phyloP scores from a whole-genome alignment of 2,113 vertebrate species.

The Hypanus sabinus region DNA sequence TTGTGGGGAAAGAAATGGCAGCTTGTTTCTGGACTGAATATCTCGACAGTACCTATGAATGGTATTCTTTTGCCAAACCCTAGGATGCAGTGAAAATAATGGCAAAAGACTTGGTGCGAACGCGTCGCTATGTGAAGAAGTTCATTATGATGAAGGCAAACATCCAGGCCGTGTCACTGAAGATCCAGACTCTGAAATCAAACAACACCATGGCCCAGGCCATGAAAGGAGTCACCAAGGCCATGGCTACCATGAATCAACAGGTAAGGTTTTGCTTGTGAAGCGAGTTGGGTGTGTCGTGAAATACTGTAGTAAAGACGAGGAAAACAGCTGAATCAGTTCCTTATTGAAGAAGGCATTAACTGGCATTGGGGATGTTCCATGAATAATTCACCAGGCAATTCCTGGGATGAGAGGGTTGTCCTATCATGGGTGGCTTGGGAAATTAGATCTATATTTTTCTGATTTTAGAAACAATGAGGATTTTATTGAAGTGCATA shows the following conservation, averaged over 20 bases:
- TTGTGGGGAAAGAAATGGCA: background rate
- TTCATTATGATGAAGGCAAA: conserved; percentile 93
- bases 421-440: too few species aligned
- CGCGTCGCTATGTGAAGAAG: conserved; percentile 81
- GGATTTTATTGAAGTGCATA: too few species aligned
- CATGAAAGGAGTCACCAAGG: conserved; percentile 92
- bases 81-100: conserved; percentile 81
- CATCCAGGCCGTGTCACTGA: conserved; percentile 88
- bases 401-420: too few species aligned
- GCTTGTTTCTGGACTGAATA: background rate
- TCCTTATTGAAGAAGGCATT: too few species aligned
- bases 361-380: too few species aligned
- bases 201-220: conserved; percentile 95
- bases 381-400: too few species aligned
- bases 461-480: too few species aligned
- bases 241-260: conserved; percentile 94
- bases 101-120: conserved; percentile 89
- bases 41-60: background rate
- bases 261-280: conserved; percentile 60
- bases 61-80: background rate
- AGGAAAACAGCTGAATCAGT: too few species aligned
- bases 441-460: too few species aligned
- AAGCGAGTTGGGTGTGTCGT: too few species aligned
- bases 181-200: conserved; percentile 92
- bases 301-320: too few species aligned